A percentile compares a stretch with the other conserved stretches of the same genome.
These are phyloP conservation scores for Caenorhabditis sp. DNA, from an alignment of 2,888 invertebrate species.

Conservation along the genomic window DNA sequence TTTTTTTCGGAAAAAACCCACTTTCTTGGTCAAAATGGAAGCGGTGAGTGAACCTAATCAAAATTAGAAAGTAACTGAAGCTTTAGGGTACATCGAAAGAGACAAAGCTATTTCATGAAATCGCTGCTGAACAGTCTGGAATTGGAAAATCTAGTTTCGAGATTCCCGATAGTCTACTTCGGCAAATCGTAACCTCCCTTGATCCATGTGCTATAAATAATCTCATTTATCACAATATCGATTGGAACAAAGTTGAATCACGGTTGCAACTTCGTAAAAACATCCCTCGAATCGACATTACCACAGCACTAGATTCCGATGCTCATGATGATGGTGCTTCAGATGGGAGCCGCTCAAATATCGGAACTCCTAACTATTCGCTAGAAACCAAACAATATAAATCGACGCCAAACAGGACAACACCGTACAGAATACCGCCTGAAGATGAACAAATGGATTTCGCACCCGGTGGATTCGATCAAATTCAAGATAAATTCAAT, in stretches of 20 bases:
- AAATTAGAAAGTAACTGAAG: neutral
- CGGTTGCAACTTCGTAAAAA: neutral
- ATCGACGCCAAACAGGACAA: neutral
- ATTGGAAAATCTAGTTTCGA: slow-evolving; percentile 7
- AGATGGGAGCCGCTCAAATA: neutral
- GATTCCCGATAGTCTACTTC: slow-evolving; percentile 17
- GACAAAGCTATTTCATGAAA: slow-evolving; percentile 9
- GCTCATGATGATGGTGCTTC: neutral
- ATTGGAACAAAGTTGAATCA: slow-evolving; percentile 16
- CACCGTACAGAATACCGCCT: neutral
- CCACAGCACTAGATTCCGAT: neutral
- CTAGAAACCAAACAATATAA: neutral
- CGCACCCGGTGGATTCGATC: neutral
- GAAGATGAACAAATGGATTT: neutral
- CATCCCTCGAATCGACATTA: neutral
- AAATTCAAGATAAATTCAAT: neutral
- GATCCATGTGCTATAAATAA: slow-evolving; percentile 16
- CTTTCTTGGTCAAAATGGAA: neutral
- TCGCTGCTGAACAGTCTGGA: slow-evolving; percentile 24
- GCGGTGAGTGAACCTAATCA: neutral
- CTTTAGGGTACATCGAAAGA: neutral
- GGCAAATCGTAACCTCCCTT: slow-evolving; percentile 10
- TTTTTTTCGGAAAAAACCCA: neutral
- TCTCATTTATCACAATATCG: slow-evolving; percentile 3
- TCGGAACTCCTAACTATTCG: neutral